Conservation (phyloP, 2,888 invertebrate genomes). For the Ectemnius lituratus region DNA sequence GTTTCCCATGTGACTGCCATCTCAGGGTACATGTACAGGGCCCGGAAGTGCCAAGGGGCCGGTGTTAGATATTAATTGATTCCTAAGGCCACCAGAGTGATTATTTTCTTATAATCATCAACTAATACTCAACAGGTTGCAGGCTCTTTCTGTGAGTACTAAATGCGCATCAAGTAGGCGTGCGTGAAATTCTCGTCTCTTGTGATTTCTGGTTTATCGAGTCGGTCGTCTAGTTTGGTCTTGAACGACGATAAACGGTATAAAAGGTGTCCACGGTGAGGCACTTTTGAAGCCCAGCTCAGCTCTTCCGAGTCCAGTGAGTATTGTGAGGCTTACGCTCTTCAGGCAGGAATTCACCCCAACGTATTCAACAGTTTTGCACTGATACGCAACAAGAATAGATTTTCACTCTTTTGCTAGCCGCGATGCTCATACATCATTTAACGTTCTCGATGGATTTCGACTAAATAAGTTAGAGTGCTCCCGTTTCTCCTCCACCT, state of each 20-base stretch:
- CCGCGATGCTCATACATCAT: slow-evolving; percentile 38
- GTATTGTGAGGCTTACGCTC: slow-evolving; percentile 41
- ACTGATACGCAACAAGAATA: slow-evolving; percentile 50
- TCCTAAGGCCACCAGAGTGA: slow-evolving; percentile 77
- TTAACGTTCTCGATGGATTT: slow-evolving; percentile 49
- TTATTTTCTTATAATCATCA: slow-evolving; percentile 72
- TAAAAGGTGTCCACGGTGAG: slow-evolving; percentile 71
- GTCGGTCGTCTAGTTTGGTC: slow-evolving; percentile 41
- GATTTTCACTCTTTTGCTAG: slow-evolving; percentile 29
- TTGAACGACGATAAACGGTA: slow-evolving; percentile 54
- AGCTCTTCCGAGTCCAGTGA: slow-evolving; percentile 64
- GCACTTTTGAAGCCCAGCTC: slow-evolving; percentile 74
- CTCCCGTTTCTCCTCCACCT: slow-evolving; percentile 38
- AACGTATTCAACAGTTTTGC: slow-evolving; percentile 36
- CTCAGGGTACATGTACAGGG: slow-evolving; percentile 41
- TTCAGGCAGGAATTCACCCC: slow-evolving; percentile 49
- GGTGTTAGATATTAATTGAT: slow-evolving; percentile 74
- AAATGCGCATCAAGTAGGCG: slow-evolving; percentile 21
- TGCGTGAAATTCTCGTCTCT: slow-evolving; percentile 42
- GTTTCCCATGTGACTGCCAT: slow-evolving; percentile 22
- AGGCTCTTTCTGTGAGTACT: slow-evolving; percentile 38
- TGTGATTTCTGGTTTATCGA: slow-evolving; percentile 32
- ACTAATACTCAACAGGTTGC: slow-evolving; percentile 69
- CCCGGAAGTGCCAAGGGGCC: slow-evolving; percentile 70
- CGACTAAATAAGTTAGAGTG: slow-evolving; percentile 66